Evolutionary conservation across 2,113 vertebrate species (phyloP).

Genomic region (Perccottus glenii): DNA sequence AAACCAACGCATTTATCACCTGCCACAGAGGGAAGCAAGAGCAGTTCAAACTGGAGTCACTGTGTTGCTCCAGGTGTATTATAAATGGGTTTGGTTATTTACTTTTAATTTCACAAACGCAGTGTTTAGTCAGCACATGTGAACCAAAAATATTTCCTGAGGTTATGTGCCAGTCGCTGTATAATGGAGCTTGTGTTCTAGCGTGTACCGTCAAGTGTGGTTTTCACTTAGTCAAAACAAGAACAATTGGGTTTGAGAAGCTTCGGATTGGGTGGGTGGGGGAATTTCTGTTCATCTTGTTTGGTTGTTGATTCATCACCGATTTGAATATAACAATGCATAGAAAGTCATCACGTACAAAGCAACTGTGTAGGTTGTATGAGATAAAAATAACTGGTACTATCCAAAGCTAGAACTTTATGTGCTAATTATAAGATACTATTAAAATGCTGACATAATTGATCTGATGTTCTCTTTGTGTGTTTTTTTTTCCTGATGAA

Average conservation of each 20-base stretch:
- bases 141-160: slow-evolving; percentile 81
- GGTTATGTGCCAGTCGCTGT: slow-evolving; percentile 71
- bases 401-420: slow-evolving; percentile 2
- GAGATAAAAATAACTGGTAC: slow-evolving; percentile 23
- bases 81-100: slow-evolving; percentile 58
- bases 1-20: slow-evolving; percentile 47
- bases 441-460: neutral
- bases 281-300: slow-evolving; percentile 64
- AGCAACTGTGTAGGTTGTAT: slow-evolving; percentile 1
- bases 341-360: slow-evolving; percentile 58
- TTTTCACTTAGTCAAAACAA: slow-evolving; percentile 89
- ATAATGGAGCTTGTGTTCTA: slow-evolving; percentile 66
- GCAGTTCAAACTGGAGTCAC: slow-evolving; percentile 62
- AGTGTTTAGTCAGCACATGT: slow-evolving; percentile 69
- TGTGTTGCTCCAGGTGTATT: slow-evolving; percentile 42
- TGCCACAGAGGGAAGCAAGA: slow-evolving; percentile 47
- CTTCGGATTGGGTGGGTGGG: slow-evolving; percentile 75
- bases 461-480: no score
- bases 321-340: slow-evolving; percentile 76
- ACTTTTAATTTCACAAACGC: slow-evolving; percentile 64
- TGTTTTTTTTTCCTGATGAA: no score
- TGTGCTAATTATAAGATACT: neutral
- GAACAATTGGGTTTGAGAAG: slow-evolving; percentile 78
- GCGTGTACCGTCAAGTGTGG: slow-evolving; percentile 80
- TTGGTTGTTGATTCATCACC: slow-evolving; percentile 67